Evolutionary conservation across 2,113 vertebrate species (phyloP), one percentile per base, ranked within the genome.

Genomic region (Oceanodroma tethys): DNA sequence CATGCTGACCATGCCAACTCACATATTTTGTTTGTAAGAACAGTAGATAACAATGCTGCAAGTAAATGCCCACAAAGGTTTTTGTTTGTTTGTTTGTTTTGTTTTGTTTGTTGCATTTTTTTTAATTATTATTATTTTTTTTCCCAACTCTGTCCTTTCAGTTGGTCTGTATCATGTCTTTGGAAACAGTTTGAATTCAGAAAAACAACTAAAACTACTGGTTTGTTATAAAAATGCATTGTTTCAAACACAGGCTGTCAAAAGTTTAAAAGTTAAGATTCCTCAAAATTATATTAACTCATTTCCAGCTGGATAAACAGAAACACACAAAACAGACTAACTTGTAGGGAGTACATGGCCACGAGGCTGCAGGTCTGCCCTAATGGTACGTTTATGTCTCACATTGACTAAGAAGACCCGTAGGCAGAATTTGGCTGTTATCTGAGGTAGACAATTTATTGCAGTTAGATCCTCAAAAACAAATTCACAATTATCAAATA

Each of bases 401-500:
- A 80, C 36, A 50, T 59, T 59, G 67, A 83, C 59, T 90, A 32
- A 34, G 30, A 90, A 93, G 74, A 86, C 59, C 71, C 2, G 1
- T 55, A 86, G 90, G 81, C 75, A 88, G 67, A 92, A 92, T 92
- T 95, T 72, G 30, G 29, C 68, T 86, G 88, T 94, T 96, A 90
- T 82, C 95, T 95, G 85, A 90, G 65, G n/a, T 34, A 67, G 60
- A 68, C 74, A 89, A 94, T 93, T 95, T 96, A 82, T 74, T 93
- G 68, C 52, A 72, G 85, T 83, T 90, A 88, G 93, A 94, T 94
- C 59, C 79, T 86, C 58, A 93, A 94, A 96, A 97, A 50, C 81
- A 95, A 81, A 80, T 96, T 91, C 92, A 95, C 71, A 95, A 93
- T 96, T 96, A 96, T 95, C 93, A 90, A 90, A 90, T 88, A 94